Conservation (phyloP, 2,797 vertebrate species). For the Sebastolobus alascanus region DNA sequence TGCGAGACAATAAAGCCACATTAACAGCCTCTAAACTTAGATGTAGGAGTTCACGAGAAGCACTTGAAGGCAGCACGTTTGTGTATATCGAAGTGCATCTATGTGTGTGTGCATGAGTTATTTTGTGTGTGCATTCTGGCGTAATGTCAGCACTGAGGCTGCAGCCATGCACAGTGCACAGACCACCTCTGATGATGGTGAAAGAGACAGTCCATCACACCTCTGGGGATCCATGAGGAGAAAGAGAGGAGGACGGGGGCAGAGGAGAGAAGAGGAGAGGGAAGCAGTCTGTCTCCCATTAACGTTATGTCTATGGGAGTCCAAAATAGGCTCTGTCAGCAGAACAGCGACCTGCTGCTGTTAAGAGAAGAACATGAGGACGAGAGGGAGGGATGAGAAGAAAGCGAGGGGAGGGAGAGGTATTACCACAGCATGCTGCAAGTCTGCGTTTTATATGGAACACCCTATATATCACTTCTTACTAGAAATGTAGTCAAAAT, state of each 20-base stretch:
- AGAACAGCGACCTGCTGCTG: slow-evolving; percentile 71
- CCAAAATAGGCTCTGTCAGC: slow-evolving; percentile 71
- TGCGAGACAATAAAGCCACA: slow-evolving; percentile 44
- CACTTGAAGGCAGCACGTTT: slow-evolving; percentile 28
- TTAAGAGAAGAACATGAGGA: slow-evolving; percentile 61
- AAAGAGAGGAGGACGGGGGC: background rate
- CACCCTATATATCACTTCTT: slow-evolving; percentile 55
- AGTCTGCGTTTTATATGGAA: slow-evolving; percentile 59
- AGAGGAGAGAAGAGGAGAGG: slow-evolving; percentile 22
- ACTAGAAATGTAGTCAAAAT: slow-evolving; percentile 47
- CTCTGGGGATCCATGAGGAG: slow-evolving; percentile 42
- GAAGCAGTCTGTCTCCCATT: slow-evolving; percentile 69
- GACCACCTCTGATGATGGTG: slow-evolving; percentile 43
- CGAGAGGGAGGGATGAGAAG: slow-evolving; percentile 44
- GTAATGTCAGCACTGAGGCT: slow-evolving; percentile 15
- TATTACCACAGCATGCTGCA: slow-evolving; percentile 39
- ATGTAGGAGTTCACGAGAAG: slow-evolving; percentile 21
- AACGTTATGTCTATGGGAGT: slow-evolving; percentile 73
- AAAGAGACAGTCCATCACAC: slow-evolving; percentile 52
- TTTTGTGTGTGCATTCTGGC: background rate
- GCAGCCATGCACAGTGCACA: slow-evolving; percentile 16
- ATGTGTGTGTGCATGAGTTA: background rate
- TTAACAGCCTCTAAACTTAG: slow-evolving; percentile 44
- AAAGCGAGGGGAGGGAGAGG: slow-evolving; percentile 30
- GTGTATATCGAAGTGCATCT: slow-evolving; percentile 2